These are phyloP conservation scores for Parotia lawesii DNA, from an alignment of 2,113 vertebrate genomes.

Conservation along the genomic window DNA sequence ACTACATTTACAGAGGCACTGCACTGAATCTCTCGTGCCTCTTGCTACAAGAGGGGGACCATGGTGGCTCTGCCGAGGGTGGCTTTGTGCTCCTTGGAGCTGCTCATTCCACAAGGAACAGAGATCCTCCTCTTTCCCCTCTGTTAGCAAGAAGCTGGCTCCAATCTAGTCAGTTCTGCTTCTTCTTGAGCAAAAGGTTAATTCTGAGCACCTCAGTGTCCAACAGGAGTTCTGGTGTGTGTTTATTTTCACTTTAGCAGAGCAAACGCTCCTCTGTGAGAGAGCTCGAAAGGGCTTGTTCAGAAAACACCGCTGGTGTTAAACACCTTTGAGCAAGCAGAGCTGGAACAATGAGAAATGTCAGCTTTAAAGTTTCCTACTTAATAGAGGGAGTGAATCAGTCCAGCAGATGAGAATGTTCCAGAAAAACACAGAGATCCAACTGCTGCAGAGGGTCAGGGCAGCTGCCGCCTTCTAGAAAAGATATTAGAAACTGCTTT, in stretches of 20 bases:
- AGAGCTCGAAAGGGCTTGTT: not conserved
- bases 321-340: not conserved
- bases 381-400: not conserved
- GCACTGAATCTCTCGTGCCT: not conserved
- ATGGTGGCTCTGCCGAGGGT: not conserved
- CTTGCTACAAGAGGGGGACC: fast-evolving
- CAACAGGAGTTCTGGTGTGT: not conserved
- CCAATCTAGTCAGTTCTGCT: not conserved
- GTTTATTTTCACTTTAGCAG: not conserved
- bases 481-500: not conserved
- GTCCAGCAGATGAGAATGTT: not conserved
- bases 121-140: not conserved
- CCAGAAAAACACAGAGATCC: not conserved
- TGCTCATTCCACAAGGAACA: not conserved
- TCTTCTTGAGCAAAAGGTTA: not conserved
- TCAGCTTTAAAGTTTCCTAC: not conserved
- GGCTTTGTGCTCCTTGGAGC: not conserved
- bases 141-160: not conserved
- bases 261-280: not conserved
- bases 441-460: not conserved
- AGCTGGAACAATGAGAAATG: not conserved
- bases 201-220: not conserved
- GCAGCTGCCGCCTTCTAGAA: not conserved
- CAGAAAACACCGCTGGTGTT: not conserved
- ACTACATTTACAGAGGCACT: fast-evolving